A percentile compares a stretch with the other conserved stretches of the same genome.
These are phyloP conservation scores for Stichopus chloronotus DNA, from an alignment of 35 echinoderm and acorn worm genomes.

Conservation along the genomic window DNA sequence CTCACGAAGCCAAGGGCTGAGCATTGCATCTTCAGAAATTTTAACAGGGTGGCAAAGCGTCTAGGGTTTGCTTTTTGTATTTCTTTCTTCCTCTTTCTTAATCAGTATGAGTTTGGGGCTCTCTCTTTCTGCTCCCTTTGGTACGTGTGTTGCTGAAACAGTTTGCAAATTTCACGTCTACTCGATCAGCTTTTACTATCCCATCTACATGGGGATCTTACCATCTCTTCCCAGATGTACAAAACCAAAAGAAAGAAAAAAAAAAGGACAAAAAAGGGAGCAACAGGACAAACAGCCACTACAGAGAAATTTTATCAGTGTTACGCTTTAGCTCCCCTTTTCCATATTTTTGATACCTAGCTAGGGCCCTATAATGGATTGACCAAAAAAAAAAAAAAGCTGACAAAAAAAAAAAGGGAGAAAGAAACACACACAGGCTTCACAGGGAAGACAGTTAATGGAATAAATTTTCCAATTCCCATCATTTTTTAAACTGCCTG, in stretches of 20 bases:
- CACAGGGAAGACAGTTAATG: conserved; percentile 28
- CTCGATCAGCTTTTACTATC: too few species aligned
- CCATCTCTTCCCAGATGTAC: neutral
- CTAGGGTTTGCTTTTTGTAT: too few species aligned
- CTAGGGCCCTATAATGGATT: conserved; percentile 20
- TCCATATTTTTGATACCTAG: conserved; percentile 14
- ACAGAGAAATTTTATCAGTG: too few species aligned
- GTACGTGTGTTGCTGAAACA: too few species aligned
- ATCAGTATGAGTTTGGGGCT: too few species aligned
- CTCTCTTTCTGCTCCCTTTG: too few species aligned
- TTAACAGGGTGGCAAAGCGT: too few species aligned
- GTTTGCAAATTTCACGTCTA: too few species aligned
- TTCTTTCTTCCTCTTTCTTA: too few species aligned
- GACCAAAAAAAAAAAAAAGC: neutral
- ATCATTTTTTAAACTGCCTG: conserved; percentile 48
- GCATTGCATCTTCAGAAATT: too few species aligned
- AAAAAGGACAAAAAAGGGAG: neutral
- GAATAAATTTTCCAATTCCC: conserved; percentile 24
- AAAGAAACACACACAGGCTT: neutral
- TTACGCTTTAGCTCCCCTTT: neutral
- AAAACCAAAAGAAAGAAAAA: neutral
- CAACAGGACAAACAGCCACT: neutral
- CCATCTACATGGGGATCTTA: too few species aligned
- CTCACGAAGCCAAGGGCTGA: too few species aligned
- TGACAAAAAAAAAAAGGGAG: neutral